Evolutionary conservation across 2,113 vertebrate species (phyloP).

Genomic region (Campylorhamphus procurvoides): DNA sequence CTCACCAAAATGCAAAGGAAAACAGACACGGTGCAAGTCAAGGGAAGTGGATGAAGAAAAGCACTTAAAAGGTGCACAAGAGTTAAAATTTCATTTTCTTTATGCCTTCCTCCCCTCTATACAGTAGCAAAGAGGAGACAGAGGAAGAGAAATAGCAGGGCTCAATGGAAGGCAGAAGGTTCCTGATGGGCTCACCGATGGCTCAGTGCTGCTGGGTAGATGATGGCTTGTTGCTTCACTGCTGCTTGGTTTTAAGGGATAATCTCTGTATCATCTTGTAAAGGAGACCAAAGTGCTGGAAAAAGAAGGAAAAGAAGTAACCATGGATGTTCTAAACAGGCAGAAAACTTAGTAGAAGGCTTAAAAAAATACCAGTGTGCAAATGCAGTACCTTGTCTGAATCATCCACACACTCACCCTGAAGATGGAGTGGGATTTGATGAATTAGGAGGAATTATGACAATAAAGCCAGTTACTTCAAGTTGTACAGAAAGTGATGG

Average conservation of each 20-base stretch:
- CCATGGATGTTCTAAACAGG: background rate
- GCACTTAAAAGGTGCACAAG: background rate
- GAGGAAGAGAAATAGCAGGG: background rate
- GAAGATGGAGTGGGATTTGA: background rate
- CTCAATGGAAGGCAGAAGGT: slow-evolving; percentile 23
- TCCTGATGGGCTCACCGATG: slow-evolving; percentile 30
- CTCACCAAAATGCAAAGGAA: slow-evolving; percentile 17
- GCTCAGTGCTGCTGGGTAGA: slow-evolving; percentile 31
- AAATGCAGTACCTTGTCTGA: background rate
- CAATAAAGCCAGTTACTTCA: background rate
- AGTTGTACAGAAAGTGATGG: background rate
- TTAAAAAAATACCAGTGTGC: background rate
- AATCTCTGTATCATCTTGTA: slow-evolving; percentile 87
- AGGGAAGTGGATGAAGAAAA: background rate
- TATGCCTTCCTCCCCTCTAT: slow-evolving; percentile 8
- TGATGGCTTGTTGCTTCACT: slow-evolving; percentile 62
- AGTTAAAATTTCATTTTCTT: slow-evolving; percentile 6
- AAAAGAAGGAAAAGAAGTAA: background rate
- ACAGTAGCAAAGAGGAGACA: slow-evolving; percentile 3
- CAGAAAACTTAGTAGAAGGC: background rate
- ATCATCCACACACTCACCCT: background rate
- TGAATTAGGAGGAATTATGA: background rate
- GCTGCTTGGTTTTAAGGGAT: slow-evolving; percentile 87
- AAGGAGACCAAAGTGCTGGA: slow-evolving; percentile 89
- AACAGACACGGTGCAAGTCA: background rate